These are phyloP conservation scores for Hydrocynus forskahlii DNA, from an alignment of 2,797 vertebrate genomes.

Conservation along the genomic window DNA sequence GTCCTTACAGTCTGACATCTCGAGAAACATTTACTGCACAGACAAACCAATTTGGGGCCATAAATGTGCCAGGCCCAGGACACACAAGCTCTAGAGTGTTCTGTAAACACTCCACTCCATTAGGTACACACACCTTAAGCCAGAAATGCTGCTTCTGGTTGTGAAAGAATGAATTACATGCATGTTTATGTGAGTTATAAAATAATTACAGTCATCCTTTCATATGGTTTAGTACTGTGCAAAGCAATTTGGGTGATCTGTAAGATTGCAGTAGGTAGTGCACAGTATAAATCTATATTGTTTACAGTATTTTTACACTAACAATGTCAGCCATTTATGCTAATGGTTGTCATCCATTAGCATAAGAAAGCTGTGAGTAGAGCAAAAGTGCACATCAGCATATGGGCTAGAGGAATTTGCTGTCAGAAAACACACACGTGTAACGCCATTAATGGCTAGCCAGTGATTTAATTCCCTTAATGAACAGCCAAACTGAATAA, in stretches of 20 bases:
- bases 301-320: background rate
- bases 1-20: constrained; percentile 2
- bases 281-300: background rate
- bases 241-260: background rate
- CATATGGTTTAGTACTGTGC: constrained; percentile 6
- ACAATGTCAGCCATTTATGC: background rate
- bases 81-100: constrained; percentile 34
- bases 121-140: constrained; percentile 31
- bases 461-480: background rate
- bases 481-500: background rate
- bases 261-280: background rate
- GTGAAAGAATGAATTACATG: background rate
- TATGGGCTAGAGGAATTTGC: background rate
- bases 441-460: background rate
- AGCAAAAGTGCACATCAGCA: constrained; percentile 1
- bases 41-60: constrained; percentile 22
- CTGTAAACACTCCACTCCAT: constrained; percentile 42
- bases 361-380: background rate
- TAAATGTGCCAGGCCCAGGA: constrained; percentile 43
- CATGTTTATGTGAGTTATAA: constrained; percentile 31
- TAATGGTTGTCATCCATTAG: background rate
- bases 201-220: constrained; percentile 27
- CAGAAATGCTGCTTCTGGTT: constrained; percentile 27
- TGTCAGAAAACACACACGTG: background rate
- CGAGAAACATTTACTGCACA: constrained; percentile 32